Base-by-base conservation (phyloP, 1,140 invertebrate species). In the Pseudomyrmex sp. region DNA sequence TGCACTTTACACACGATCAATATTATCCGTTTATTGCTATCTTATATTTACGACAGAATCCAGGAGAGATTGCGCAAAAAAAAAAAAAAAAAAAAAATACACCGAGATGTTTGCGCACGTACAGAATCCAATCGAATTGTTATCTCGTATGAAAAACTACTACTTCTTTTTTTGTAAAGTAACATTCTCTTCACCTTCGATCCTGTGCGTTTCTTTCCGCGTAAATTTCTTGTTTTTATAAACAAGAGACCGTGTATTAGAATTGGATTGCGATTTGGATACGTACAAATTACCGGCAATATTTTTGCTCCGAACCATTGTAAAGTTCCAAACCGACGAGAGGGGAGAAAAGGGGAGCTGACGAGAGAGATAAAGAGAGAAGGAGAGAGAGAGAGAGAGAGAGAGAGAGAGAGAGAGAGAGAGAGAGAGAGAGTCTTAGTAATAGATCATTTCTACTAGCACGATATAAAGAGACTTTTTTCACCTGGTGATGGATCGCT, bases 1-100 rank as follows among this genome's bases (percentile, higher is more conserved):
- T 83, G 85, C 91, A 90, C 88, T 84, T 85, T 87, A 85, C 84
- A 82, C 69, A 85, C 89, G 89, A 93, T 92, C 93, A 93, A 94
- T 93, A 91, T 87, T 35, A 35, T 83, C 68, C 75, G 73, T 85
- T 86, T 91, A 90, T n/a, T 90, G 87, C 82, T 35, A 35, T 35
- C 35, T 35, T 35, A 35, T 35, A 35, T 35, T 35, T 35, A 35
- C 35, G 35, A 35, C 0, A 35, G 0, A 5, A 35, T 35, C 35
- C 4, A 35, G 35, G 0, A 35, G 35, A 35, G 3, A 82, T 79
- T 15, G 50, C 26, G 2, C 9, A 13, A 18, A 26, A 1, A 9
- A 18, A 58, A n/a, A 48, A 26, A 18, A 13, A 18, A 58, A n/a
- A 48, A 26, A n/a, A n/a, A n/a, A n/a, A n/a, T 20, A 1, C 2